Conservation (phyloP, 2,888 invertebrate species). For the Scaptomyza polygonia region DNA sequence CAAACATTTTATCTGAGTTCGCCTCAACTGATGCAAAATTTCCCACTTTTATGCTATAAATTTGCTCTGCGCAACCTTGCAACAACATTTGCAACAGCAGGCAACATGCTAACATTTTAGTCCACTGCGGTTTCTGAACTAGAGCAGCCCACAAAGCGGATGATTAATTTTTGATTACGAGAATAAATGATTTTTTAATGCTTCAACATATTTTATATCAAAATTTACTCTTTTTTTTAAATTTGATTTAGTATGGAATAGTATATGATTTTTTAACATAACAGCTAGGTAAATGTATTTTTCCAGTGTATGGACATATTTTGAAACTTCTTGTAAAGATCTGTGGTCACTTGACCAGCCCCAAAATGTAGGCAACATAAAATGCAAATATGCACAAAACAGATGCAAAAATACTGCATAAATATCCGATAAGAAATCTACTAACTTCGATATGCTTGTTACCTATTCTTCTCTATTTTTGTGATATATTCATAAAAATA, state of each 20-base stretch:
- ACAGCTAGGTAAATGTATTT: background rate
- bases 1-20: constrained; percentile 2
- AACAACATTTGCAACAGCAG: background rate
- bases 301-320: background rate
- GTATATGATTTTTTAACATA: background rate
- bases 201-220: background rate
- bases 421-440: constrained; percentile 1
- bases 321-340: background rate
- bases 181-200: background rate
- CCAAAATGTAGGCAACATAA: constrained; percentile 12
- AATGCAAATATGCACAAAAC: constrained; percentile 3
- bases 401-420: background rate
- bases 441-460: background rate
- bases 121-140: background rate
- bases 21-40: constrained; percentile 2
- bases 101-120: background rate
- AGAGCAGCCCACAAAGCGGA: background rate
- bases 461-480: background rate
- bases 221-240: background rate
- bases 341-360: background rate
- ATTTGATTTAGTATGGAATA: background rate
- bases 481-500: background rate
- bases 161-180: background rate
- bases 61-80: background rate
- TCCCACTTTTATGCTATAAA: constrained; percentile 13